phyloP scores from a whole-genome alignment of 1,140 invertebrate species.

The Leguminivora glycinivorella region DNA sequence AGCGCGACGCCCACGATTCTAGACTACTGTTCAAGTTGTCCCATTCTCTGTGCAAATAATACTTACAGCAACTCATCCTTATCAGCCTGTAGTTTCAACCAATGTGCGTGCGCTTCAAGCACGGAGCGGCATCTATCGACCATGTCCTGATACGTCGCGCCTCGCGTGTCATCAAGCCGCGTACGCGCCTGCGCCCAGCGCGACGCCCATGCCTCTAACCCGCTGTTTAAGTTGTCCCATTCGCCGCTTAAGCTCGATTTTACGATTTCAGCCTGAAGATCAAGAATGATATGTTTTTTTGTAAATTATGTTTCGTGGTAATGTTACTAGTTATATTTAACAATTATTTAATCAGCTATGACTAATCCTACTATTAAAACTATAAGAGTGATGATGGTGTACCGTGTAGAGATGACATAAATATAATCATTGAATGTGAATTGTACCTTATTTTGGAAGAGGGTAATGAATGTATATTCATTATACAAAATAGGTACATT shows the following conservation, averaged over 20 bases:
- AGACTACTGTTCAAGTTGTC: background rate
- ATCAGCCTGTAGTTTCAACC: conserved; percentile 43
- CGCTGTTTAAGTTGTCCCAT: conserved; percentile 67
- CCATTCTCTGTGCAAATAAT: background rate
- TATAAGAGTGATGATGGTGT: too few relatives aligned
- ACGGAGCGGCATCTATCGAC: conserved; percentile 50
- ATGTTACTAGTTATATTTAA: too few relatives aligned
- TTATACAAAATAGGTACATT: too few relatives aligned
- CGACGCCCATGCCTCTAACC: conserved; percentile 61
- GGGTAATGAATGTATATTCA: too few relatives aligned
- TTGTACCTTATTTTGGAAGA: too few relatives aligned
- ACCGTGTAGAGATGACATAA: too few relatives aligned
- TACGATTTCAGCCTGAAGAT: conserved; percentile 68
- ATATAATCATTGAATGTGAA: too few relatives aligned
- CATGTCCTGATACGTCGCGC: conserved; percentile 44
- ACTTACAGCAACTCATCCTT: conserved; percentile 56
- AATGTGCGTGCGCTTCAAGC: conserved; percentile 45
- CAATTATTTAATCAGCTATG: too few relatives aligned
- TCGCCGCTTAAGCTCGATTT: conserved; percentile 65
- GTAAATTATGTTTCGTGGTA: too few relatives aligned
- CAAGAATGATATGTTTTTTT: too few relatives aligned
- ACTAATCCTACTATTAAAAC: too few relatives aligned
- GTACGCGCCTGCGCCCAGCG: conserved; percentile 54
- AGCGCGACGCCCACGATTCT: too few relatives aligned
- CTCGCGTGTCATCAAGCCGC: conserved; percentile 44